Evolutionary conservation across 2,113 vertebrate species (phyloP).

Genomic region (Nipponia nippon): DNA sequence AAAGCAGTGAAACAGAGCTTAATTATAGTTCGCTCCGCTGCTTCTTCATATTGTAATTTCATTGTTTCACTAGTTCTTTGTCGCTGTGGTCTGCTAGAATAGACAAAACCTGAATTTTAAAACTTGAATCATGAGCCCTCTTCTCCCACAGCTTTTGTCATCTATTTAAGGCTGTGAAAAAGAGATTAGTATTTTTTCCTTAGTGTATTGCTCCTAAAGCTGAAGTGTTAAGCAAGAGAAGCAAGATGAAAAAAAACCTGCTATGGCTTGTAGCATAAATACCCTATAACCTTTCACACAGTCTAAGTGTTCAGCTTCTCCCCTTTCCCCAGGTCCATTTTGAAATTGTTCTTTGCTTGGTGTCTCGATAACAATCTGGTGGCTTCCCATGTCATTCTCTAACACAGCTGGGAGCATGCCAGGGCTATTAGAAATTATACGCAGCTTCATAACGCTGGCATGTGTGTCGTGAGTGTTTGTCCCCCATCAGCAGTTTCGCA

Average conservation of each 20-base stretch:
- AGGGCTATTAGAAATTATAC: neutral
- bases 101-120: neutral
- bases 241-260: neutral
- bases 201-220: neutral
- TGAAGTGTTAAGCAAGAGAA: neutral
- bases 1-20: neutral
- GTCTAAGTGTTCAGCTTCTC: neutral
- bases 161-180: neutral
- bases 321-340: neutral
- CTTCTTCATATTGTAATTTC: neutral
- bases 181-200: neutral
- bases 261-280: neutral
- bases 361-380: neutral
- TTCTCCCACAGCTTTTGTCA: neutral
- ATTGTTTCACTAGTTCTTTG: neutral
- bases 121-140: neutral
- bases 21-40: neutral
- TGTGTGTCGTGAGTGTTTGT: neutral
- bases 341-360: neutral
- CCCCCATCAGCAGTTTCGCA: neutral
- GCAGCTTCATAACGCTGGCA: neutral
- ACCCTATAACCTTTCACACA: neutral
- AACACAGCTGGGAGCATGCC: neutral
- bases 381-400: neutral
- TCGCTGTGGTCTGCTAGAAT: neutral